phyloP scores from a whole-genome alignment of 2,888 invertebrate genomes.

The Sarcophaga variegata region DNA sequence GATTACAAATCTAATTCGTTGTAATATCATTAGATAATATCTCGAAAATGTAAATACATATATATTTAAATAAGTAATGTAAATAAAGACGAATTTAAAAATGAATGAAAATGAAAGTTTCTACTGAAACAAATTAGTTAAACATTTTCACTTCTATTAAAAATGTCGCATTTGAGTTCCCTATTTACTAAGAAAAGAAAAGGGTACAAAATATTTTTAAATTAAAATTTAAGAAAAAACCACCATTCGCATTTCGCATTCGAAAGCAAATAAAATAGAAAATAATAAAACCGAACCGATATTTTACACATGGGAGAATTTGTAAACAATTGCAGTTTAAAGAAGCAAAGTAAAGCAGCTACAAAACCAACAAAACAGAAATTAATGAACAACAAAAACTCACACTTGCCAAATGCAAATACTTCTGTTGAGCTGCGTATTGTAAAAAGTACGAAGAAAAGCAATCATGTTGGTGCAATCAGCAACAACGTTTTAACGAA shows the following conservation, averaged over 20 bases:
- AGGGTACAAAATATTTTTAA: too few species aligned
- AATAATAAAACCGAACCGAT: constrained; percentile 61
- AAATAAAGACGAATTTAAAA: too few species aligned
- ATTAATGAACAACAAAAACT: constrained; percentile 57
- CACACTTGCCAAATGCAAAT: constrained; percentile 45
- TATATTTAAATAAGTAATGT: too few species aligned
- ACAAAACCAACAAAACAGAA: constrained; percentile 37
- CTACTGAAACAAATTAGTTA: too few species aligned
- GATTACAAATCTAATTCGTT: too few species aligned
- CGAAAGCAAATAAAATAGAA: constrained; percentile 31
- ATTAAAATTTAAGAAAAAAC: neutral
- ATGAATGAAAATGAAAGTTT: too few species aligned
- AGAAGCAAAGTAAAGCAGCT: constrained; percentile 65
- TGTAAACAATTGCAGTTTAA: constrained; percentile 78
- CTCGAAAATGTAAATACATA: too few species aligned
- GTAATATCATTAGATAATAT: too few species aligned
- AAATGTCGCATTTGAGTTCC: too few species aligned
- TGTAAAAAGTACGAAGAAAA: constrained; percentile 10
- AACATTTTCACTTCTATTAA: too few species aligned
- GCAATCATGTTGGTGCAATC: constrained; percentile 14
- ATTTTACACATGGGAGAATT: constrained; percentile 80
- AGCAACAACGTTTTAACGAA: constrained; percentile 44
- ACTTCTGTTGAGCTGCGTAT: neutral
- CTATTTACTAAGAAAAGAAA: too few species aligned
- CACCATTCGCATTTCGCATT: neutral